These are phyloP conservation scores for Erannis defoliaria DNA, from an alignment of 2,888 invertebrate genomes.

Conservation along the genomic window DNA sequence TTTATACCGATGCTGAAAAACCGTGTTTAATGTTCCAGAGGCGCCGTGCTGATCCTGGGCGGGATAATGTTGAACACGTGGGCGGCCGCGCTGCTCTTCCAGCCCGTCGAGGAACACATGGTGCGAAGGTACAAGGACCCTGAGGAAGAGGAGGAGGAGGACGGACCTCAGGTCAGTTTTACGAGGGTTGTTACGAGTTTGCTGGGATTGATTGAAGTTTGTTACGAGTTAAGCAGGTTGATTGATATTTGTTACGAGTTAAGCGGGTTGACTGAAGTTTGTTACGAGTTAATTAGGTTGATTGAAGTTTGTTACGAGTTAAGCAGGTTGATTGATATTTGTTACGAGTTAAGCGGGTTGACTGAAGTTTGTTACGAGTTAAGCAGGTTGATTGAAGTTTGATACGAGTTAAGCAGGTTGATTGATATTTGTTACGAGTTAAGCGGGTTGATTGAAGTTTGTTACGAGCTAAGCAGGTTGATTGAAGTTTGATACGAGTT, in stretches of 20 bases:
- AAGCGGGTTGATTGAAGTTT: neutral
- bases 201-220: constrained; percentile 6
- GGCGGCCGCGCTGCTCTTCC: constrained; percentile 94
- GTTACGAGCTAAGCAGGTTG: neutral
- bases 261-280: neutral
- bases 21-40: constrained; percentile 83
- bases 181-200: neutral
- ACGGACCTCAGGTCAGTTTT: constrained; percentile 70
- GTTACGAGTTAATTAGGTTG: neutral
- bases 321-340: neutral
- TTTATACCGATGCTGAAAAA: neutral
- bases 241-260: neutral
- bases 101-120: constrained; percentile 94
- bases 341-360: neutral
- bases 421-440: neutral
- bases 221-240: too few relatives aligned
- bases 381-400: neutral
- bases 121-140: constrained; percentile 86
- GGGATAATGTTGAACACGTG: constrained; percentile 94
- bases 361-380: neutral
- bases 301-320: neutral
- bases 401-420: neutral
- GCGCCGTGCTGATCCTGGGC: constrained; percentile 93
- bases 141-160: constrained; percentile 79
- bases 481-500: neutral